These are phyloP conservation scores for Branchinecta lynchi DNA, from an alignment of 1,140 invertebrate genomes.

Conservation along the genomic window DNA sequence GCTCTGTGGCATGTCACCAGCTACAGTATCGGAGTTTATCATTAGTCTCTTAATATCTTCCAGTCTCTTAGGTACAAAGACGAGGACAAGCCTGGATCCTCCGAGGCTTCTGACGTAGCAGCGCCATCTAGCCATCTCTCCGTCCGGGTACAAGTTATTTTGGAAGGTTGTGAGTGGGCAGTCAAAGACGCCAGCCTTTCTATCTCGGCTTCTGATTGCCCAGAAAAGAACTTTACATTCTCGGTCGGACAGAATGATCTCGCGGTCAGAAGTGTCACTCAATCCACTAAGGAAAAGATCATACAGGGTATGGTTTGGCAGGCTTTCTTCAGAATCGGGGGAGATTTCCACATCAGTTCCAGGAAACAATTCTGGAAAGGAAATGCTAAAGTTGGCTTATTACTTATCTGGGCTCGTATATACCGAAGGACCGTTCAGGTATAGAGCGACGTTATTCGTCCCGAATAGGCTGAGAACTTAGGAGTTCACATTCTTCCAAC, in stretches of 20 bases:
- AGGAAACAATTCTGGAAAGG: slow-evolving; percentile 1
- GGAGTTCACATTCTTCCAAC: too few species aligned
- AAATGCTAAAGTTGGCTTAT: background rate
- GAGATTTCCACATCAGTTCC: background rate
- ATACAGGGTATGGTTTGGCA: slow-evolving; percentile 25
- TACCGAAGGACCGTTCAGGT: too few species aligned
- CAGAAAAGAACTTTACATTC: slow-evolving; percentile 22
- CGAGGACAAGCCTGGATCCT: slow-evolving; percentile 45
- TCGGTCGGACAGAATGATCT: slow-evolving; percentile 17
- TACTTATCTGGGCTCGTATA: too few species aligned
- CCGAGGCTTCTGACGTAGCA: slow-evolving; percentile 51
- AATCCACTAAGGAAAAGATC: slow-evolving; percentile 23
- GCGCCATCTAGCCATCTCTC: slow-evolving; percentile 38
- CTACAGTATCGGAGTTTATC: slow-evolving; percentile 17
- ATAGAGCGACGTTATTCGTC: too few species aligned
- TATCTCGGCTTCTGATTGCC: background rate
- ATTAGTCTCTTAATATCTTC: slow-evolving; percentile 29
- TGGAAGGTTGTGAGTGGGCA: background rate
- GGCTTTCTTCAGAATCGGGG: background rate
- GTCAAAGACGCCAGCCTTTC: slow-evolving; percentile 10
- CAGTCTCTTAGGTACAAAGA: slow-evolving; percentile 47
- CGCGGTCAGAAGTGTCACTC: slow-evolving; percentile 19
- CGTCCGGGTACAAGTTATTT: slow-evolving; percentile 8
- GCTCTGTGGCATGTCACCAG: slow-evolving; percentile 12
- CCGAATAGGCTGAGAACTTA: too few species aligned